Evolutionary conservation across 2,113 vertebrate species (phyloP).

Genomic region (Chloebia gouldiae): DNA sequence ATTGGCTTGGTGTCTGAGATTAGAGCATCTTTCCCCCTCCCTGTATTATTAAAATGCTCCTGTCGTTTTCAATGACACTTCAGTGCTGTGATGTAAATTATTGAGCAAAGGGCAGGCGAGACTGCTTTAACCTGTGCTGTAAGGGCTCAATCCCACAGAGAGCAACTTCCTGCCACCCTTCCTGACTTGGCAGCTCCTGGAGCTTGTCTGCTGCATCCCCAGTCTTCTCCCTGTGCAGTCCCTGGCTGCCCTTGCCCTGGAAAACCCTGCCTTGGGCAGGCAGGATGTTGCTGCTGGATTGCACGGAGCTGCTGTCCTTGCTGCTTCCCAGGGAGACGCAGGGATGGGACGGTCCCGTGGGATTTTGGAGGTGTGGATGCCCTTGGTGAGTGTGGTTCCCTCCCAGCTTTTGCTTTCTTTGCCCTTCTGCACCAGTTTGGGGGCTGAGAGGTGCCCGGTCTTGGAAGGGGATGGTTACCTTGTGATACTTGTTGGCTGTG

Average conservation of each 20-base stretch:
- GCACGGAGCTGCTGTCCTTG: background rate
- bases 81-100: background rate
- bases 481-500: accelerated
- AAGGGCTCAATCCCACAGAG: background rate
- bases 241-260: background rate
- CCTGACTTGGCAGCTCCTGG: background rate
- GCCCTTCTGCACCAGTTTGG: background rate
- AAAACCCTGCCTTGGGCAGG: background rate
- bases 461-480: background rate
- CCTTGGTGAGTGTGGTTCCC: background rate
- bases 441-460: accelerated
- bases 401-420: background rate
- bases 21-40: background rate
- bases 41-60: background rate
- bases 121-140: background rate
- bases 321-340: background rate
- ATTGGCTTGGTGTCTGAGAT: background rate
- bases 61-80: background rate
- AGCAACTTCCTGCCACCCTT: background rate
- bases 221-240: background rate
- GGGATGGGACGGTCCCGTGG: background rate
- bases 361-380: background rate
- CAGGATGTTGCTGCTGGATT: background rate
- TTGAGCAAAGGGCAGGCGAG: background rate
- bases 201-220: background rate